These are phyloP conservation scores for Alouatta palliata DNA, from an alignment of 2,113 vertebrate species.

Conservation along the genomic window DNA sequence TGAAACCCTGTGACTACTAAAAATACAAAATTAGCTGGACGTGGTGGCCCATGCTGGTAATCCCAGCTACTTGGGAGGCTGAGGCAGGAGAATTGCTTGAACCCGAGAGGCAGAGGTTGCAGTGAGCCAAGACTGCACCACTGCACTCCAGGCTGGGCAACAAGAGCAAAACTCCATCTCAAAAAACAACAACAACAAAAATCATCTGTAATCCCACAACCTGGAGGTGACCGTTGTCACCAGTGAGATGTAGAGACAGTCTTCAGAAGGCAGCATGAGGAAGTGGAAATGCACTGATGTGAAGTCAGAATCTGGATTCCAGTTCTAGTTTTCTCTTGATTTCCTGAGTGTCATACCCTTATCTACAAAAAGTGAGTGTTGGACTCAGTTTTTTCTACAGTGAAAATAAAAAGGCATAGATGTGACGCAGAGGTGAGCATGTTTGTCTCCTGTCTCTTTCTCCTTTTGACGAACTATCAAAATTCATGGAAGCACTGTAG, in stretches of 20 bases:
- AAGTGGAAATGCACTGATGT: not conserved
- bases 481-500: not conserved
- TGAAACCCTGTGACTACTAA: no score
- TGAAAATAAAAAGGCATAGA: not conserved
- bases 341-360: not conserved
- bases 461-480: not conserved
- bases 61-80: no score
- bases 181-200: no score
- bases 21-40: no score
- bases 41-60: no score
- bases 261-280: not conserved
- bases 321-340: not conserved
- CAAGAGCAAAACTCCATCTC: no score
- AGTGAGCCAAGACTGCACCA: no score
- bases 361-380: not conserved
- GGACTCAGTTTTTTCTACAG: not conserved
- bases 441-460: not conserved
- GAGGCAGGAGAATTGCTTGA: no score
- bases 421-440: not conserved
- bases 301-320: not conserved
- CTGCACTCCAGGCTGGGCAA: no score
- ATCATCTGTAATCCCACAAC: not conserved
- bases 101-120: no score
- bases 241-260: not conserved
- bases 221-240: not conserved